A percentile compares a stretch with the other conserved stretches of the same genome.
Conservation (phyloP, 2,888 invertebrate genomes). For the Athetis lepigone region DNA sequence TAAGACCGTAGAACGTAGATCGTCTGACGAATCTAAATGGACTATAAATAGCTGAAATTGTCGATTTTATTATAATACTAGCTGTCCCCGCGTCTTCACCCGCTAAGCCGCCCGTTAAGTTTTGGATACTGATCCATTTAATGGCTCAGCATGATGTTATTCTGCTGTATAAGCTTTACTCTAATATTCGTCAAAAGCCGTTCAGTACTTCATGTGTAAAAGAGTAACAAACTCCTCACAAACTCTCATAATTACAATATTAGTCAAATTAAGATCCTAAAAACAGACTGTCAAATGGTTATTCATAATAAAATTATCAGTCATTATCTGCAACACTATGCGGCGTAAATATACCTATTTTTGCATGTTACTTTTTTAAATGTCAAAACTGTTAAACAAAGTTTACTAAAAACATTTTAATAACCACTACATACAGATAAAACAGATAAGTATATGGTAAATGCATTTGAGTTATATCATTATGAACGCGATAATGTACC, state of each 20-base stretch:
- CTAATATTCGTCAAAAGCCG: too few relatives aligned
- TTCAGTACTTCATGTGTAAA: too few relatives aligned
- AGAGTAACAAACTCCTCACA: too few relatives aligned
- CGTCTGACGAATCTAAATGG: conserved; percentile 13
- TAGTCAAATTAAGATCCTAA: too few relatives aligned
- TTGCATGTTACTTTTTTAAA: conserved; percentile 13
- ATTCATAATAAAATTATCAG: neutral
- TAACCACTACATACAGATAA: conserved; percentile 26
- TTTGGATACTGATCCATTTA: too few relatives aligned
- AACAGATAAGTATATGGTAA: conserved; percentile 28
- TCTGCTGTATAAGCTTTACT: too few relatives aligned
- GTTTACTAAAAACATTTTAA: conserved; percentile 10
- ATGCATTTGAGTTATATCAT: conserved; percentile 30
- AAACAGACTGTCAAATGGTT: conserved; percentile 11
- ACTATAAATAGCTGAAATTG: neutral
- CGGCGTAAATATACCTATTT: neutral
- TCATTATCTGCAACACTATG: neutral
- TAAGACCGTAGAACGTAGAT: conserved; percentile 18
- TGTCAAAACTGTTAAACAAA: conserved; percentile 26
- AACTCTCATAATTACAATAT: too few relatives aligned
- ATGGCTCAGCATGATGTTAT: too few relatives aligned
- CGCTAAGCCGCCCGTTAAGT: too few relatives aligned
- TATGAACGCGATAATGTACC: conserved; percentile 29
- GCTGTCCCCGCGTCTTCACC: too few relatives aligned
- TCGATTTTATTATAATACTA: conserved; percentile 8